Evolutionary conservation across 2,888 invertebrate species (phyloP).

Genomic region (Conus canariensis): DNA sequence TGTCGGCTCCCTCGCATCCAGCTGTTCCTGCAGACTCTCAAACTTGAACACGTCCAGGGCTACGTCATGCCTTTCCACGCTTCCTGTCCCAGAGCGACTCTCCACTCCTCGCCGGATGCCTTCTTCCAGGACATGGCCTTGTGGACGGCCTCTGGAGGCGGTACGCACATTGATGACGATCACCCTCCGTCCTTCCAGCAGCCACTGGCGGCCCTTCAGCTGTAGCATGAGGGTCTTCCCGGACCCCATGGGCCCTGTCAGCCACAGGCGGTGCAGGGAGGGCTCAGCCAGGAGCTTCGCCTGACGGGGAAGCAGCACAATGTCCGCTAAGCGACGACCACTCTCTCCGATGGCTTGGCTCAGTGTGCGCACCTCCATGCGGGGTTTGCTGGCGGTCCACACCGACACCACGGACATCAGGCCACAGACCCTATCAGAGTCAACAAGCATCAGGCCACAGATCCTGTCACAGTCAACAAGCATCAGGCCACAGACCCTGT

Average conservation of each 20-base stretch:
- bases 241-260: constrained; percentile 39
- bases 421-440: constrained; percentile 12
- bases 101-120: neutral
- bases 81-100: neutral
- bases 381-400: constrained; percentile 25
- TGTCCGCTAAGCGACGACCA: constrained; percentile 24
- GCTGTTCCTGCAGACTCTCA: neutral
- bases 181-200: constrained; percentile 30
- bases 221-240: constrained; percentile 34
- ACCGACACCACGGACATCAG: constrained; percentile 31
- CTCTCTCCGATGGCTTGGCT: constrained; percentile 18
- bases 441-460: neutral
- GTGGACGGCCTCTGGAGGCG: neutral
- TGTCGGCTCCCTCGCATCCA: neutral
- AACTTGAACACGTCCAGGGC: neutral
- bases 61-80: constrained; percentile 24
- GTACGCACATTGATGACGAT: constrained; percentile 30
- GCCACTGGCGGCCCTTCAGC: constrained; percentile 41
- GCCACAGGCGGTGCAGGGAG: constrained; percentile 34
- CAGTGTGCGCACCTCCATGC: constrained; percentile 26
- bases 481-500: too few relatives aligned
- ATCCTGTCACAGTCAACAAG: too few relatives aligned
- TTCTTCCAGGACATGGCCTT: constrained; percentile 30
- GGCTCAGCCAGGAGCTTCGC: constrained; percentile 19
- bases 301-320: constrained; percentile 32